Evolutionary conservation across 37 sponge, comb jelly and placozoan genomes (phyloP).

Genomic region (Hexactinellida sp.): DNA sequence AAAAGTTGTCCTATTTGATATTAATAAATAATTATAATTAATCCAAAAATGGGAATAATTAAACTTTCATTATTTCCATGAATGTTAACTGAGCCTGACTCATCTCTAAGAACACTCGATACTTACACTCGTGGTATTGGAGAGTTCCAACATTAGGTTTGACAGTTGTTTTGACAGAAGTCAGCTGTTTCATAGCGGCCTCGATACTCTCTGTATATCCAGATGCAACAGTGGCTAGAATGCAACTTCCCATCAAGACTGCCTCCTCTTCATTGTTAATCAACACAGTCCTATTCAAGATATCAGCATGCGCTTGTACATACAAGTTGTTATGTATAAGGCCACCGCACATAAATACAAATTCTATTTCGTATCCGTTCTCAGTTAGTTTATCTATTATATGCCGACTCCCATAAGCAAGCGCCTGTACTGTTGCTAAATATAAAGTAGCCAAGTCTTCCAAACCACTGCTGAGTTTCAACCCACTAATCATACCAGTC

Average conservation of each 20-base stretch:
- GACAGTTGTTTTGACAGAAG: neutral
- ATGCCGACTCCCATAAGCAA: conserved; percentile 51
- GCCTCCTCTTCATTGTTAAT: conserved; percentile 41
- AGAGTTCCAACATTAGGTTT: neutral
- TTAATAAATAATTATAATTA: no score
- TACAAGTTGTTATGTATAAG: conserved; percentile 32
- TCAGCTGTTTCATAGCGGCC: neutral
- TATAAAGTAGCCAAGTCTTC: conserved; percentile 37
- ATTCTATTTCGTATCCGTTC: conserved; percentile 27
- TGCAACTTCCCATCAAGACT: conserved; percentile 43
- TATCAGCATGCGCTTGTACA: conserved; percentile 43
- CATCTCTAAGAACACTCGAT: conserved; percentile 31
- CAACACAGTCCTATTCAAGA: conserved; percentile 38
- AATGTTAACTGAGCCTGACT: conserved; percentile 33
- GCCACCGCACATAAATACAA: conserved; percentile 55
- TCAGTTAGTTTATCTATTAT: conserved; percentile 37
- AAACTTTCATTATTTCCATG: conserved; percentile 31
- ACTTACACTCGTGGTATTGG: conserved; percentile 28
- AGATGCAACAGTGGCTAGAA: conserved; percentile 42
- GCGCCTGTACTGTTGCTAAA: conserved; percentile 52
- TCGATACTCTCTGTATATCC: conserved; percentile 14
- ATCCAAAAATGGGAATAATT: no score
- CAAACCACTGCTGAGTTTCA: conserved; percentile 20
- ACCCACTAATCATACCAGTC: conserved; percentile 44
- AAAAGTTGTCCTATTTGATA: no score